These are phyloP conservation scores for Vesta saturnalis DNA, from an alignment of 2,888 invertebrate genomes.

Conservation along the genomic window DNA sequence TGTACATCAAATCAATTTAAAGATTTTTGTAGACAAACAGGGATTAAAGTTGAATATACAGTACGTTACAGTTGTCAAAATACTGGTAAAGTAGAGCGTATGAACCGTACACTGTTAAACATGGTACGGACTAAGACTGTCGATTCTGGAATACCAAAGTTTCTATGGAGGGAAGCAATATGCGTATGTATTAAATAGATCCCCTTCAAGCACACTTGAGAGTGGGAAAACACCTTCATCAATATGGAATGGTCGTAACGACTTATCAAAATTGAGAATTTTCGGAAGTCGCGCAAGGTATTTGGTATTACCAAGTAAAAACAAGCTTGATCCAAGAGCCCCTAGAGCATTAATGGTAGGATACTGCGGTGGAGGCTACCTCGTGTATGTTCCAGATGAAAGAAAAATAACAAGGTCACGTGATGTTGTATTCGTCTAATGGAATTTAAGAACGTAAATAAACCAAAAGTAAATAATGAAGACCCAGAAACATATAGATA, in stretches of 20 bases:
- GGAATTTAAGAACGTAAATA: too few relatives aligned
- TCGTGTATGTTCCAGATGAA: background rate
- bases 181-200: background rate
- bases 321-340: background rate
- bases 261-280: background rate
- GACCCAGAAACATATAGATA: too few relatives aligned
- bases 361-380: background rate
- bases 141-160: background rate
- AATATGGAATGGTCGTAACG: background rate
- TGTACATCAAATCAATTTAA: conserved; percentile 22
- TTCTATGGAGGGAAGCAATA: background rate
- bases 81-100: conserved; percentile 22
- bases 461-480: too few relatives aligned
- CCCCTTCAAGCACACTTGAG: background rate
- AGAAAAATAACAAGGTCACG: too few relatives aligned
- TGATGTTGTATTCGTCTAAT: too few relatives aligned
- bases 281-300: background rate
- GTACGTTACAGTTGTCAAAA: conserved; percentile 23
- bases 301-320: background rate
- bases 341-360: background rate
- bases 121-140: conserved; percentile 5
- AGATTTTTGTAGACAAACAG: conserved; percentile 29
- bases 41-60: conserved; percentile 30
- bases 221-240: background rate
- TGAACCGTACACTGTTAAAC: conserved; percentile 22